Conservation (phyloP, 2,797 vertebrate genomes). For the Clarias laeviceps region DNA sequence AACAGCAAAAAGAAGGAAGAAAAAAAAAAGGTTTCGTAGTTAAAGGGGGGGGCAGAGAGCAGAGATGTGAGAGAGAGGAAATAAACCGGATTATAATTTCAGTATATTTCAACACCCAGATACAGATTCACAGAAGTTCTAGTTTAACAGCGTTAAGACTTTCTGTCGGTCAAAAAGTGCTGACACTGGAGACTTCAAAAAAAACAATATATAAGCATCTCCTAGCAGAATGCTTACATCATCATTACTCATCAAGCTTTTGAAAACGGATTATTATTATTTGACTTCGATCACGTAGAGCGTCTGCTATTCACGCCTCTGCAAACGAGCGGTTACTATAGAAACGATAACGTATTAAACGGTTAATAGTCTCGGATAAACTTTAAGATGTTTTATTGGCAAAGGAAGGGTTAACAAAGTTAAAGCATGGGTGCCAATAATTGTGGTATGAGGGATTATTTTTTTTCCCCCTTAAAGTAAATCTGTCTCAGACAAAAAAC, state of each 20-base stretch:
- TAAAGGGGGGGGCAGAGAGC: constrained; percentile 50
- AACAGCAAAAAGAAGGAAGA: constrained; percentile 16
- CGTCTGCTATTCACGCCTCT: neutral
- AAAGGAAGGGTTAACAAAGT: too few species aligned
- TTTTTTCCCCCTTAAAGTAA: too few species aligned
- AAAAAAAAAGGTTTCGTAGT: constrained; percentile 8
- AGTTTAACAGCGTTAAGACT: neutral
- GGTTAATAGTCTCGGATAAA: too few species aligned
- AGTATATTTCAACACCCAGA: neutral
- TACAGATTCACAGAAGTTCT: neutral
- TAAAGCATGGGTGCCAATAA: too few species aligned
- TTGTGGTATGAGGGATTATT: too few species aligned
- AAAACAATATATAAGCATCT: neutral
- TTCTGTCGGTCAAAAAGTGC: neutral
- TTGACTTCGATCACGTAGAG: neutral
- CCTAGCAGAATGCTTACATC: neutral
- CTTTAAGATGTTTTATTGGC: too few species aligned
- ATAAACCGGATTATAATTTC: constrained; percentile 49
- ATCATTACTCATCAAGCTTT: too few species aligned
- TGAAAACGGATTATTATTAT: neutral
- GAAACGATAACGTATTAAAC: neutral
- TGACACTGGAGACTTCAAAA: neutral
- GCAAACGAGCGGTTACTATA: neutral
- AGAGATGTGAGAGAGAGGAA: constrained; percentile 74
- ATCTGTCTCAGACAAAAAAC: too few species aligned